Evolutionary conservation across 2,888 invertebrate species (phyloP), one percentile per base, ranked within the genome.

Genomic region (Cheilosia urbana): DNA sequence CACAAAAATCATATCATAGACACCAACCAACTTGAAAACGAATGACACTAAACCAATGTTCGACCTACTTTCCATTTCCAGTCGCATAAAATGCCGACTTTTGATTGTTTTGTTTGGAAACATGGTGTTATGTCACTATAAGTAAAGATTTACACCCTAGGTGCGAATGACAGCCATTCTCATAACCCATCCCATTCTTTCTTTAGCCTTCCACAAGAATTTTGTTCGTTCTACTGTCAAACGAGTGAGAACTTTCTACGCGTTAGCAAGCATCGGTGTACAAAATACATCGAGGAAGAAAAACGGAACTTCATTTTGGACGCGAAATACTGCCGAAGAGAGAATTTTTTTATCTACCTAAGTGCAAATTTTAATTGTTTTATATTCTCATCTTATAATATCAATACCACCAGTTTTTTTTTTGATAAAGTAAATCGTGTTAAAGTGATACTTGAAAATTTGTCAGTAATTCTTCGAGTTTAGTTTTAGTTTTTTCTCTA

Each of bases 301-400:
- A 13, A 9, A 37, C 37, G 19, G 27, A 69, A 55, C 40, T 37
- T 40, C 17, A 57, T 69, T 27, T 27, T 60, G 72, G 78, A 73
- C 83, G 83, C 83, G 79, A 83, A 83, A 45, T 73, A 83, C 73
- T 83, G 78, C 79, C 83, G 62, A 57, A 73, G 57, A 51, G 62
- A 37, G 62, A 68, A 65, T 72, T 60, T 53, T 53, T 55, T 40
- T 40, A 37, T 66, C 11, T 72, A 66, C 57, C 19, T 40, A 72
- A 40, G 62, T 57, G 72, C 77, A 66, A 71, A 76, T 40, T 58
- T 72, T 45, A 19, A 11, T 51, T 63, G 13, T 15, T 17, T 34
- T 63, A 27, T 30, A 17, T 21, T 53, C 53, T 63, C 34, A 2
- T 49, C 6, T 15, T 51, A 6, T 21, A n/a, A 21, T 49, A 49